Evolutionary conservation across 2,888 invertebrate genomes (phyloP).

Genomic region (Alsophila aescularia): DNA sequence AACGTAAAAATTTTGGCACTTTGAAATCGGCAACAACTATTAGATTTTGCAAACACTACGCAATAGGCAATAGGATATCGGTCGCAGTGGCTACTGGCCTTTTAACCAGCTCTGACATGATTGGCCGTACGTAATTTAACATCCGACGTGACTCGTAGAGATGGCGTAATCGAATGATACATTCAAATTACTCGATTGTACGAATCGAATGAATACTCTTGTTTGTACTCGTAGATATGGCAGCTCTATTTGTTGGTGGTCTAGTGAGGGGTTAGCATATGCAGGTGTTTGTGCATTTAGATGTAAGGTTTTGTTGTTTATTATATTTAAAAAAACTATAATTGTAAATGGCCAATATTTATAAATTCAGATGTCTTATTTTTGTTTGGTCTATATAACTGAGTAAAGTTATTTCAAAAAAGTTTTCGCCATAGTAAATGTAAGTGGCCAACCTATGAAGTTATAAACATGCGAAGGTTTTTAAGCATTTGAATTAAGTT

Average conservation of each 20-base stretch:
- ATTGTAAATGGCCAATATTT: too few species aligned
- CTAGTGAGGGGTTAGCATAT: not conserved
- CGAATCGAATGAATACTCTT: constrained; percentile 13
- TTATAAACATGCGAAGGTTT: too few species aligned
- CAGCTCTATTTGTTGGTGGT: not conserved
- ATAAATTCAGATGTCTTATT: too few species aligned
- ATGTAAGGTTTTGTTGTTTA: not conserved
- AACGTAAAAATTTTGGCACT: too few species aligned
- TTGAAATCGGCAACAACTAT: too few species aligned
- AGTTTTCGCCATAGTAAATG: too few species aligned
- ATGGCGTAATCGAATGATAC: constrained; percentile 26
- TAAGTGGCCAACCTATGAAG: too few species aligned
- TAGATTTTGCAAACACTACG: too few species aligned
- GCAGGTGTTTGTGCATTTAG: not conserved
- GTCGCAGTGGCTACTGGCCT: not conserved
- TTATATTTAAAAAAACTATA: too few species aligned
- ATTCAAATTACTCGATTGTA: constrained; percentile 23
- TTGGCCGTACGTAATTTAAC: constrained; percentile 28
- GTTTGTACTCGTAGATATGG: constrained; percentile 5
- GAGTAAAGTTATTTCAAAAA: too few species aligned
- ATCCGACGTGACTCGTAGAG: constrained; percentile 22
- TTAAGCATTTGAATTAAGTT: too few species aligned
- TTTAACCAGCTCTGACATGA: constrained; percentile 17
- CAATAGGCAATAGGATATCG: not conserved
- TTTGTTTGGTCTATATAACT: too few species aligned